Base-by-base conservation (phyloP, 1,140 invertebrate species). In the Galleria mellonella region DNA sequence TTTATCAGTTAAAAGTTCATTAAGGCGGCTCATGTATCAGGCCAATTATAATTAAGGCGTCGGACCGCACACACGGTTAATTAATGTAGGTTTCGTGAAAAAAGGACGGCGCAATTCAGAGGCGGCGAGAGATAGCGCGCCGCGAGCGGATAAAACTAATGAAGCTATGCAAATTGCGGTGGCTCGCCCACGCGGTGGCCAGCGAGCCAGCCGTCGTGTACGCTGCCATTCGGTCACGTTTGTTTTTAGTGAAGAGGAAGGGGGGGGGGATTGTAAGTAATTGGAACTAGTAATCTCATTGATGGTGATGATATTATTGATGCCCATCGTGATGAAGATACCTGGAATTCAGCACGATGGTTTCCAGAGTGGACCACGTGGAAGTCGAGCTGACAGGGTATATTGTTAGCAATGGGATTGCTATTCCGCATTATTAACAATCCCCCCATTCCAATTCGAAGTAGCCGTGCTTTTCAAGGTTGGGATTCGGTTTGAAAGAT, bases 31-130 rank as follows among this genome's bases (percentile, higher is more conserved):
- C 52, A 51, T 33, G 51, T 57, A 55, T 57, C 53, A 51, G 32
- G 47, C 17, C 58, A 64, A 67, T 70, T 64, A 62, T 51, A 61
- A 62, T 62, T 45, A 62, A 62, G 61, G 63, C 59, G 63, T 51
- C 40, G 56, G 67, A 71, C 67, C 67, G 62, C 67, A 71, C 67
- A 62, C 67, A 55, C 35, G 51, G 42, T 64, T 71, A 71, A 71
- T 71, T 71, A 67, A 66, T 53, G 17, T 23, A 2, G 17, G 6
- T 55, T 43, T 44, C 53, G 51, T 43, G 42, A 45, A 55, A 61
- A 51, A 50, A 55, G 55, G 43, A 42, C 47, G 43, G 45, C 47
- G 40, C 46, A 46, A 49, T 51, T 49, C 47, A 51, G 51, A 43
- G 45, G 36, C 42, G 51, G 43, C 27, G 27, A 32, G 51, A 55